These are phyloP conservation scores for Sakesphorus luctuosus DNA, from an alignment of 2,113 vertebrate genomes.

Conservation along the genomic window DNA sequence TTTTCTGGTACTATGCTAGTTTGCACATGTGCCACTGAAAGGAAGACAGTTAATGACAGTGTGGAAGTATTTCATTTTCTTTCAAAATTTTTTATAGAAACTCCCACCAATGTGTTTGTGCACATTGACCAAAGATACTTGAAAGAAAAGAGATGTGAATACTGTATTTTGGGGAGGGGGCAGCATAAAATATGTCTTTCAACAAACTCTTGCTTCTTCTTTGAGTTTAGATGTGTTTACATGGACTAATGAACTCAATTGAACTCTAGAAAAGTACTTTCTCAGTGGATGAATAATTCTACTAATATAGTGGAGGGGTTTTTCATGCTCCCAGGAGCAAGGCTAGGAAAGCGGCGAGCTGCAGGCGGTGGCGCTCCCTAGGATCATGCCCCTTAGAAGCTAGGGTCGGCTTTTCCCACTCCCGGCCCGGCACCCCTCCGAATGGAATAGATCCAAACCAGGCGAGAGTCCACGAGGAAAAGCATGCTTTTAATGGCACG, in stretches of 20 bases:
- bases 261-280: background rate
- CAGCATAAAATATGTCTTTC: background rate
- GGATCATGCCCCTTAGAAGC: too few relatives aligned
- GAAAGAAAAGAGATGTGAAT: background rate
- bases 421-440: too few relatives aligned
- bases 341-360: too few relatives aligned
- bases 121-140: background rate
- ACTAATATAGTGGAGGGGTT: too few relatives aligned
- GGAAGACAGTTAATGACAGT: background rate
- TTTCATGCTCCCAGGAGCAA: too few relatives aligned
- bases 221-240: background rate
- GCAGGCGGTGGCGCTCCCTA: too few relatives aligned
- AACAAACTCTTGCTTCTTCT: background rate
- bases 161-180: fast-evolving
- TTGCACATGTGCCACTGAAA: background rate
- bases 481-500: too few relatives aligned
- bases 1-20: background rate
- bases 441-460: too few relatives aligned
- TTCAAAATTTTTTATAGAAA: background rate
- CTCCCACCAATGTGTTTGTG: background rate
- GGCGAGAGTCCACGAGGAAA: too few relatives aligned
- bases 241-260: background rate
- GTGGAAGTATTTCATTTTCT: background rate
- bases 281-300: too few relatives aligned
- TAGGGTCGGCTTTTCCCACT: too few relatives aligned